Evolutionary conservation across 1,140 invertebrate species (phyloP).

Genomic region (Lasioglossum baleicum): DNA sequence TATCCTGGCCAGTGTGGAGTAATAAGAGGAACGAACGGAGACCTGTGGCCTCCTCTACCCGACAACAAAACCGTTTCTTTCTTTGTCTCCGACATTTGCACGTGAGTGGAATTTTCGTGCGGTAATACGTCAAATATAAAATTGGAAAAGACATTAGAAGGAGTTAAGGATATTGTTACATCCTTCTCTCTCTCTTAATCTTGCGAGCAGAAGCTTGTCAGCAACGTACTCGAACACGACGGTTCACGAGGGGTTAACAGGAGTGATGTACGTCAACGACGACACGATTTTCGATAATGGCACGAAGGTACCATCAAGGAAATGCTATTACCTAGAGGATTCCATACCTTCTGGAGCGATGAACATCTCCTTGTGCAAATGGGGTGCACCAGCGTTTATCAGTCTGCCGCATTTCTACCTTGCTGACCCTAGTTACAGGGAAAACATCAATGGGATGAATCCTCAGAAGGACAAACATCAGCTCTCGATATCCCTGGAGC

Average conservation of each 20-base stretch:
- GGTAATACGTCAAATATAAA: too few relatives aligned
- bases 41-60: constrained; percentile 87
- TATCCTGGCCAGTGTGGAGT: constrained; percentile 82
- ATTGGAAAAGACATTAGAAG: neutral
- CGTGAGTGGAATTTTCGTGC: constrained; percentile 70
- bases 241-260: constrained; percentile 80
- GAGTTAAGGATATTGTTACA: constrained; percentile 1
- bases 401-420: constrained; percentile 93
- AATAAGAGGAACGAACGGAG: constrained; percentile 87
- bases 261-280: constrained; percentile 82
- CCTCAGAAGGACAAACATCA: constrained; percentile 86
- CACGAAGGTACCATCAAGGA: constrained; percentile 81
- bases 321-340: constrained; percentile 80
- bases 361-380: constrained; percentile 86
- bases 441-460: constrained; percentile 85
- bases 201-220: constrained; percentile 71
- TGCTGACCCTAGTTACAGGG: constrained; percentile 84
- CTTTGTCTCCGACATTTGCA: constrained; percentile 87
- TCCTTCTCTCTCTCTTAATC: constrained; percentile 1
- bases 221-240: constrained; percentile 70
- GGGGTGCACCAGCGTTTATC: constrained; percentile 88
- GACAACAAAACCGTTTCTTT: constrained; percentile 81
- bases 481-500: constrained; percentile 87
- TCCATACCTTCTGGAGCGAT: constrained; percentile 82
- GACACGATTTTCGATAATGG: constrained; percentile 85